These are phyloP conservation scores for Actinostola sp. DNA, from an alignment of 92 coral and sea anemone species.

Conservation along the genomic window DNA sequence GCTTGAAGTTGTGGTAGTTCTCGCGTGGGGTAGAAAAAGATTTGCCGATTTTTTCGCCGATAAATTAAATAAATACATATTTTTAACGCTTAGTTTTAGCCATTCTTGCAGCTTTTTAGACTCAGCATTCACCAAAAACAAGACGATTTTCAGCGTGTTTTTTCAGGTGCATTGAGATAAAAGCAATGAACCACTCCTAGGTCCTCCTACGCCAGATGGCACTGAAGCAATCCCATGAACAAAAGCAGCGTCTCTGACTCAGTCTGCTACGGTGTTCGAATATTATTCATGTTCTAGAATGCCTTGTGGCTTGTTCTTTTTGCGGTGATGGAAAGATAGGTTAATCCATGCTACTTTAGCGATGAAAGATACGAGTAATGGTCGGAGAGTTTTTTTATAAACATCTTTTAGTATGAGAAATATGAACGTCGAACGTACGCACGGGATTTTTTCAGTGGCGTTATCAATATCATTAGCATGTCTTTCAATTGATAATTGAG, in stretches of 20 bases:
- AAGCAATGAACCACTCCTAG: no score
- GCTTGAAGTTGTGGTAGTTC: no score
- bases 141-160: not conserved
- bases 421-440: not conserved
- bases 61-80: not conserved
- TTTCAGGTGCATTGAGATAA: not conserved
- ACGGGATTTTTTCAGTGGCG: not conserved
- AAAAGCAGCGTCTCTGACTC: not conserved
- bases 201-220: not conserved
- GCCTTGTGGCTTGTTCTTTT: conserved; percentile 25
- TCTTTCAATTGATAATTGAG: conserved; percentile 10
- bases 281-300: conserved; percentile 12
- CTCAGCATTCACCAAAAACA: not conserved
- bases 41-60: no score
- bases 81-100: conserved; percentile 1
- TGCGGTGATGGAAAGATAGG: conserved; percentile 6
- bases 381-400: not conserved
- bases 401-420: not conserved
- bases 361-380: conserved; percentile 26
- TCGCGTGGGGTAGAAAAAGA: no score
- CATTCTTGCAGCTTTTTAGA: not conserved
- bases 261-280: not conserved
- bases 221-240: conserved; percentile 1
- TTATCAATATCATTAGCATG: conserved; percentile 8
- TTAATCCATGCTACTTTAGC: conserved; percentile 22